phyloP scores from a whole-genome alignment of 1,140 invertebrate species.

The Drosophila tsacasi region DNA sequence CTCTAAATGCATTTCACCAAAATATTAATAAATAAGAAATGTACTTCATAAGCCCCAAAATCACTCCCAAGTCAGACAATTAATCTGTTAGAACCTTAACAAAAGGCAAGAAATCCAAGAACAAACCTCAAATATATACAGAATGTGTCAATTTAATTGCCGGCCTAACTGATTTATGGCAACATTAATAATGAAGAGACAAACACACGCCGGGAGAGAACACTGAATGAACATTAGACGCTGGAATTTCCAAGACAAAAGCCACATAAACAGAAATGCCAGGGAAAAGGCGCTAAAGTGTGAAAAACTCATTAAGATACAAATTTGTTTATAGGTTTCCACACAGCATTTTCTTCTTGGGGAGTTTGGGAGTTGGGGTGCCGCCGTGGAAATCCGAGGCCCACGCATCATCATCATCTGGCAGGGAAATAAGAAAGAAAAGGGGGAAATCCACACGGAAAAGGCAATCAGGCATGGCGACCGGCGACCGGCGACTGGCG shows the following conservation, averaged over 20 bases:
- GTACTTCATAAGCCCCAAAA: slow-evolving; percentile 12
- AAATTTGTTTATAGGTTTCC: slow-evolving; percentile 48
- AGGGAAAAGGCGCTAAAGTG: slow-evolving; percentile 49
- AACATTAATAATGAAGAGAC: slow-evolving; percentile 46
- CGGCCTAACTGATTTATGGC: slow-evolving; percentile 46
- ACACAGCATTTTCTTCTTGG: slow-evolving; percentile 6
- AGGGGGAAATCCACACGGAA: slow-evolving; percentile 26
- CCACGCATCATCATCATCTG: slow-evolving; percentile 39
- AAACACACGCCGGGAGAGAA: slow-evolving; percentile 4
- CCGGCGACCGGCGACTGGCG: slow-evolving; percentile 13
- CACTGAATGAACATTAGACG: slow-evolving; percentile 28
- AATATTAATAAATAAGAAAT: slow-evolving; percentile 13
- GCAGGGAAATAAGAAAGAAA: slow-evolving; percentile 10
- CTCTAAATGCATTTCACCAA: background rate
- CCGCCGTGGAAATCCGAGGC: slow-evolving; percentile 5
- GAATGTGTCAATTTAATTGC: slow-evolving; percentile 58
- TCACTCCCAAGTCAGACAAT: slow-evolving; percentile 23
- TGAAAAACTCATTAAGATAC: slow-evolving; percentile 60
- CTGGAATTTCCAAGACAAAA: slow-evolving; percentile 20
- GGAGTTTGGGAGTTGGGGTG: slow-evolving; percentile 1
- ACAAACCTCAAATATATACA: slow-evolving; percentile 44
- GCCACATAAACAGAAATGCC: background rate
- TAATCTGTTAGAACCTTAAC: slow-evolving; percentile 30
- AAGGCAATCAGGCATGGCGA: slow-evolving; percentile 42
- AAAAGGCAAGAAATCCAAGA: slow-evolving; percentile 40